A percentile compares a stretch with the other conserved stretches of the same genome.
Conservation (phyloP, 2,113 vertebrate genomes). For the Pachycephala philippinensis region DNA sequence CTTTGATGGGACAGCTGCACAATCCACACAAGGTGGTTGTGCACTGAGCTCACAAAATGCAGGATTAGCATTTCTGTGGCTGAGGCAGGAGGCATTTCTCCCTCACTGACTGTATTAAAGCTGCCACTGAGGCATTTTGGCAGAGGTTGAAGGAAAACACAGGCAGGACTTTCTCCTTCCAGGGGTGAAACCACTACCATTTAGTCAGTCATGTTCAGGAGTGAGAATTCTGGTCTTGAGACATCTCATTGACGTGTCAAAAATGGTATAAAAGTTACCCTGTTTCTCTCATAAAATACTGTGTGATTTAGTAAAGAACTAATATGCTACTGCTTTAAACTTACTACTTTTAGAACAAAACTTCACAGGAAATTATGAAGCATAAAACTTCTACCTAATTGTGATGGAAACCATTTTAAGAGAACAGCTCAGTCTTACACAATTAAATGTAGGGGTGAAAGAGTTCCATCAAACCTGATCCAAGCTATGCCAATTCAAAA, state of each 20-base stretch:
- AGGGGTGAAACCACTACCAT: background rate
- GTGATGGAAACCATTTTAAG: background rate
- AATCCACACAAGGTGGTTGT: background rate
- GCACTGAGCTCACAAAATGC: background rate
- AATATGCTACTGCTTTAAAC: background rate
- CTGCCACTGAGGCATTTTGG: background rate
- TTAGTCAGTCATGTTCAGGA: background rate
- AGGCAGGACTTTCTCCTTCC: background rate
- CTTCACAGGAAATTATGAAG: background rate
- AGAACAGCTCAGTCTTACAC: background rate
- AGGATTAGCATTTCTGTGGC: background rate
- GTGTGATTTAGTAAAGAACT: background rate
- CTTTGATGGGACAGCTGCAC: background rate
- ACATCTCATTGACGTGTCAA: fast-evolving
- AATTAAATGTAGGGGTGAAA: background rate
- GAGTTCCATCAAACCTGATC: background rate
- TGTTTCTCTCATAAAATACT: background rate
- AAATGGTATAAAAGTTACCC: background rate
- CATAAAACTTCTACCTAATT: background rate
- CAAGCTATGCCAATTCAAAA: background rate
- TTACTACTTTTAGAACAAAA: background rate
- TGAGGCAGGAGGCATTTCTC: background rate
- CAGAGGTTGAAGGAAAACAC: background rate
- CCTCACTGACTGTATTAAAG: background rate
- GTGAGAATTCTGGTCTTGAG: background rate